Evolutionary conservation across 1,140 invertebrate genomes (phyloP).

Genomic region (Apis laboriosa): DNA sequence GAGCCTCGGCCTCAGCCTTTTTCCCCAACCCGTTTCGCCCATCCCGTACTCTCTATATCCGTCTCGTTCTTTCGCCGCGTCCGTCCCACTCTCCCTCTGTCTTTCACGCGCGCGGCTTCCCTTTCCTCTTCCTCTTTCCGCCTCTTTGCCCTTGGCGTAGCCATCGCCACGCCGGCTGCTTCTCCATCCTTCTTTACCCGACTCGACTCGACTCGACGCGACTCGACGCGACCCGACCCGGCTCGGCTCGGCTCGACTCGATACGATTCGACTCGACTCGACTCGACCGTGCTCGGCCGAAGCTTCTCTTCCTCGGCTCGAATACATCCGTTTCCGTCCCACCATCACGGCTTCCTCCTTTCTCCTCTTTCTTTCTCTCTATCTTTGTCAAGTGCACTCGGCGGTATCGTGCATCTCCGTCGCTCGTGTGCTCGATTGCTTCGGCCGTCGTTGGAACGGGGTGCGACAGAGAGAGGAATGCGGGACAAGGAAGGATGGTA

Average conservation of each 20-base stretch:
- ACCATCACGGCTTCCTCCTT: slow-evolving; percentile 25
- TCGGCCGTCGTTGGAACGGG: slow-evolving; percentile 52
- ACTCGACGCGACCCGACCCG: background rate
- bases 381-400: slow-evolving; percentile 19
- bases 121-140: slow-evolving; percentile 62
- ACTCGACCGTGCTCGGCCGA: background rate
- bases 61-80: background rate
- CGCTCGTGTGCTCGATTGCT: slow-evolving; percentile 67
- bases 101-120: slow-evolving; percentile 64
- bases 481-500: slow-evolving; percentile 3
- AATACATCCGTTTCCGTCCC: slow-evolving; percentile 56
- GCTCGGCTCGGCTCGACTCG: slow-evolving; percentile 18
- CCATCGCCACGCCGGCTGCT: slow-evolving; percentile 56
- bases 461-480: background rate
- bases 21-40: slow-evolving; percentile 72
- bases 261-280: slow-evolving; percentile 3
- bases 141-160: slow-evolving; percentile 61
- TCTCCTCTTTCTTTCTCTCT: slow-evolving; percentile 31
- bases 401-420: slow-evolving; percentile 39
- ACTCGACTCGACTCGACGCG: background rate
- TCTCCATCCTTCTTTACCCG: slow-evolving; percentile 36
- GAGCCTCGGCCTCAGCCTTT: slow-evolving; percentile 71
- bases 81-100: slow-evolving; percentile 29
- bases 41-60: slow-evolving; percentile 69
- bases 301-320: slow-evolving; percentile 16